Conservation (phyloP, 92 coral and sea anemone genomes). For the Phenganax marumi region DNA sequence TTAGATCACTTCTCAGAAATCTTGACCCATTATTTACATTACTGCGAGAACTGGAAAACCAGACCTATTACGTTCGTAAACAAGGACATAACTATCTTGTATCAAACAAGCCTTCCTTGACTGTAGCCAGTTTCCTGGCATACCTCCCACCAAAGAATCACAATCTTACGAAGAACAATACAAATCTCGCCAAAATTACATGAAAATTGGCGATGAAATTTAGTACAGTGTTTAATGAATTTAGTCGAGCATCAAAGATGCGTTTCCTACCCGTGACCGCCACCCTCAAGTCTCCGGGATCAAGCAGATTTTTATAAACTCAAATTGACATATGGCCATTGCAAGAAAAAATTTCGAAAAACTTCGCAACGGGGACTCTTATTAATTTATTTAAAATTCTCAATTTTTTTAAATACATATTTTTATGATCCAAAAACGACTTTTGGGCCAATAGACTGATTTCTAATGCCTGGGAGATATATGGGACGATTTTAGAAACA, state of each 20-base stretch:
- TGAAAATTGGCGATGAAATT: not conserved
- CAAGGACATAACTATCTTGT: too few relatives aligned
- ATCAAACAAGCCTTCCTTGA: too few relatives aligned
- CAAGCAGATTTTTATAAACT: not conserved
- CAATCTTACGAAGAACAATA: not conserved
- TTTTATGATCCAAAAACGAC: too few relatives aligned
- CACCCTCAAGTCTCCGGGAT: not conserved
- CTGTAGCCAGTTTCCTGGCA: not conserved
- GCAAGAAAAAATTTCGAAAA: too few relatives aligned
- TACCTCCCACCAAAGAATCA: not conserved
- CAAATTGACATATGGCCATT: too few relatives aligned
- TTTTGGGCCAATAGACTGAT: too few relatives aligned
- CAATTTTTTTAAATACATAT: too few relatives aligned
- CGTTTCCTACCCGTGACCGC: not conserved
- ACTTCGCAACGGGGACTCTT: not conserved
- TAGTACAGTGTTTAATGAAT: not conserved
- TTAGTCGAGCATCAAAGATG: not conserved
- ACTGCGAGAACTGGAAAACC: too few relatives aligned
- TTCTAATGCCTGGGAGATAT: too few relatives aligned
- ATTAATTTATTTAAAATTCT: not conserved
- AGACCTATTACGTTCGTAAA: too few relatives aligned
- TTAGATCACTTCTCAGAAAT: not conserved
- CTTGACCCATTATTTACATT: too few relatives aligned
- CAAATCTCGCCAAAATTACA: not conserved
- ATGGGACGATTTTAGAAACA: too few relatives aligned